Evolutionary conservation across 2,113 vertebrate genomes (phyloP), one percentile per base, ranked within the genome.

Genomic region (Motacilla tschutschensis): DNA sequence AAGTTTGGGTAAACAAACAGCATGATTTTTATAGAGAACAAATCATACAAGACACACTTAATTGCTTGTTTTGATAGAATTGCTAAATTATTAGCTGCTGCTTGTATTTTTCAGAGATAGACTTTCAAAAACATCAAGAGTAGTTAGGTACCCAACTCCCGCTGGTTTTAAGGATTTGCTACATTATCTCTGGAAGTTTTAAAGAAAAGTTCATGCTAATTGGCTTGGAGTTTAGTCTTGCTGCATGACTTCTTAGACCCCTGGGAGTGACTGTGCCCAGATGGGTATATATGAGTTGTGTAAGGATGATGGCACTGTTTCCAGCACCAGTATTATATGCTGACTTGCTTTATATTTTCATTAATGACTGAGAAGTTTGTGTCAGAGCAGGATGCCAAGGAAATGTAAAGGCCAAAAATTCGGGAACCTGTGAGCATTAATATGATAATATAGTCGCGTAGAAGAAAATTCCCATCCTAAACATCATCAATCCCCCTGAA

Each of bases 21-120:
- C 87, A 51, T 91, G 94, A 73, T 87, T 90, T 90, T 93, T 90
- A 90, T 85, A 65, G 84, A 77, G 75, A 90, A 90, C 75, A 94
- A 93, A 91, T 92, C 88, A 94, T 67, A 75, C 81, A 88, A 90
- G 88, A 78, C 93, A 91, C n/a, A 41, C 38, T 91, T 93, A 94
- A 93, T 91, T 88, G 83, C 75, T 82, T 88, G 79, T 85, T 92
- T 91, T 91, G 90, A 85, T 89, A 72, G 79, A 91, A 90, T 89
- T 93, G 57, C 79, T 79, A 47, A 90, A 88, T 94, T 94, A 86
- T 92, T 92, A 82, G 48, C 50, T 91, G 63, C 65, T 84, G 81
- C 72, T 88, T 53, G 13, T 83, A 77, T 55, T 83, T 90, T 88
- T 90, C 71, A 46, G 48, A 73, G 53, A 57, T 50, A 92, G 48